phyloP scores from a whole-genome alignment of 2,797 vertebrate species.

The Poeciliopsis turneri region DNA sequence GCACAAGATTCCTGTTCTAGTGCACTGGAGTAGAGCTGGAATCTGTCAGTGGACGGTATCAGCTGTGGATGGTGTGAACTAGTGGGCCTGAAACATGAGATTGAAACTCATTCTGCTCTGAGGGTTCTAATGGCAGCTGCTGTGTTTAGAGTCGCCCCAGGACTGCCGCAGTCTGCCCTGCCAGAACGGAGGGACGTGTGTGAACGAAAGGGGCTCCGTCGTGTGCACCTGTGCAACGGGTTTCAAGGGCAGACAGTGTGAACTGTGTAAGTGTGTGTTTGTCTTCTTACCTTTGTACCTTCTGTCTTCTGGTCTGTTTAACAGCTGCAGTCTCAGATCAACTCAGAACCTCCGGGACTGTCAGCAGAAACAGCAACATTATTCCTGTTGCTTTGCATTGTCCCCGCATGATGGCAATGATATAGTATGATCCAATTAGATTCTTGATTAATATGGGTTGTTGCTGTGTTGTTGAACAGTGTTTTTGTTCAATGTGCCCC shows the following conservation, averaged over 20 bases:
- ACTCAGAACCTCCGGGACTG: too few relatives aligned
- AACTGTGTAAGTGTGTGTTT: conserved; percentile 86
- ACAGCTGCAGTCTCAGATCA: too few relatives aligned
- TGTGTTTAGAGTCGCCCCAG: conserved; percentile 78
- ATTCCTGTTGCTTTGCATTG: too few relatives aligned
- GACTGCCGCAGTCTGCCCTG: conserved; percentile 86
- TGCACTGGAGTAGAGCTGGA: conserved; percentile 14
- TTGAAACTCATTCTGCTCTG: conserved; percentile 12
- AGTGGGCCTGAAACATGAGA: conserved; percentile 62
- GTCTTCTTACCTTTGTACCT: background rate
- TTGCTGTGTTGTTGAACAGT: too few relatives aligned
- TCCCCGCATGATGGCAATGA: too few relatives aligned
- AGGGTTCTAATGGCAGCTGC: conserved; percentile 56
- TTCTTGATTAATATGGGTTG: too few relatives aligned
- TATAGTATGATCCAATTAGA: too few relatives aligned
- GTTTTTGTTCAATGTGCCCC: too few relatives aligned
- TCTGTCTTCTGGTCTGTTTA: too few relatives aligned
- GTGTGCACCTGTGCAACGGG: conserved; percentile 85
- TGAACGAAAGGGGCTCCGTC: conserved; percentile 68
- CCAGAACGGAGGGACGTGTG: conserved; percentile 90
- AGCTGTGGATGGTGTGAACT: conserved; percentile 42
- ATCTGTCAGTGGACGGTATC: conserved; percentile 29
- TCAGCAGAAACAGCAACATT: too few relatives aligned
- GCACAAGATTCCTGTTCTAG: conserved; percentile 6
- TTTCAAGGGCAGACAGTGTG: conserved; percentile 90